phyloP scores from a whole-genome alignment of 2,797 vertebrate genomes.

The Arrhamphus sclerolepis region DNA sequence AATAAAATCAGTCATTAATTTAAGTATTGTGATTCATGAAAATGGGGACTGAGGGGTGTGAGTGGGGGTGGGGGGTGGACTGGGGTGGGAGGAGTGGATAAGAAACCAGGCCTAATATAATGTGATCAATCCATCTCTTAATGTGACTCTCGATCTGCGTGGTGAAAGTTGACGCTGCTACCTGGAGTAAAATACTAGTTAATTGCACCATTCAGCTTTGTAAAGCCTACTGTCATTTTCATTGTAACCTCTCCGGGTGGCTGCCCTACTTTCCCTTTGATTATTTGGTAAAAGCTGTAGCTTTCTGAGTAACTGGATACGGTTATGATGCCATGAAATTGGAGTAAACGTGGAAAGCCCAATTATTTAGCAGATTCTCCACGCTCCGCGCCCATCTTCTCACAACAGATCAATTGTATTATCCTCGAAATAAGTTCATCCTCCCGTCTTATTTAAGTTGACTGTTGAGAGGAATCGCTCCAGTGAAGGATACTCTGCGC shows the following conservation, averaged over 20 bases:
- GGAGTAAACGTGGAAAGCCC: background rate
- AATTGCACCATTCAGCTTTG: too few species aligned
- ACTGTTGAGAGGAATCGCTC: slow-evolving; percentile 19
- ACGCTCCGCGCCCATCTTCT: slow-evolving; percentile 18
- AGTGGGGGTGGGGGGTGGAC: too few species aligned
- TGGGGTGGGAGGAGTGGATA: too few species aligned
- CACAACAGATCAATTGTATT: slow-evolving; percentile 56
- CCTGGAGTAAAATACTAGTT: too few species aligned
- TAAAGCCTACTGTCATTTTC: background rate
- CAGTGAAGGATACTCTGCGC: slow-evolving; percentile 7
- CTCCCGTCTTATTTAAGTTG: slow-evolving; percentile 9
- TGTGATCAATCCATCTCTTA: too few species aligned
- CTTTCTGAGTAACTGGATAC: background rate
- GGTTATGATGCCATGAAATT: slow-evolving; percentile 21
- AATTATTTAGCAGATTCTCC: slow-evolving; percentile 14
- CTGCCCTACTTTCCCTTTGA: too few species aligned
- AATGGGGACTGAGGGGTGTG: too few species aligned
- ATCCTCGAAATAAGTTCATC: slow-evolving; percentile 32
- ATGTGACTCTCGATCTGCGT: too few species aligned
- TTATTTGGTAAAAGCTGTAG: background rate
- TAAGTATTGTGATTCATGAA: too few species aligned
- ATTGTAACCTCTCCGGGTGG: background rate
- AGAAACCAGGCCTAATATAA: too few species aligned
- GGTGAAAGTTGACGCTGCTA: too few species aligned
- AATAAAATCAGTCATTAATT: too few species aligned